Conservation (phyloP, 2,888 invertebrate genomes). For the Elysia crispata region DNA sequence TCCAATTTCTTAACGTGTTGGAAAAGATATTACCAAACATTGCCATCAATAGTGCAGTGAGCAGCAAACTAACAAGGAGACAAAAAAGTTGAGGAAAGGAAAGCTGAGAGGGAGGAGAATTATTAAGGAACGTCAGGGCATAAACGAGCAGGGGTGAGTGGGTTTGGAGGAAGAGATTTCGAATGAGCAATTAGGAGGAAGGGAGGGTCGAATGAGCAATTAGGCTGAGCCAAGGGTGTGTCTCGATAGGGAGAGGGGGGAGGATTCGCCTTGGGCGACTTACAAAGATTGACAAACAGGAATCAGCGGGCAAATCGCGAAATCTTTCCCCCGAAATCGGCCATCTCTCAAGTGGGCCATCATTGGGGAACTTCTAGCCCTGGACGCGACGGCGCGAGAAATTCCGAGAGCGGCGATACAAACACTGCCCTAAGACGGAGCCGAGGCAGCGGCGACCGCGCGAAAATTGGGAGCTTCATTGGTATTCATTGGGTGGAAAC, state of each 20-base stretch:
- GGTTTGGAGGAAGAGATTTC: too few species aligned
- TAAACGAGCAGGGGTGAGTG: too few species aligned
- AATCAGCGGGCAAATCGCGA: conserved; percentile 38
- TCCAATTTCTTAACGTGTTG: too few species aligned
- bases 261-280: not conserved
- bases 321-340: not conserved
- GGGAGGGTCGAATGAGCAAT: too few species aligned
- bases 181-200: too few species aligned
- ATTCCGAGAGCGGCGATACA: conserved; percentile 48
- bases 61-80: conserved; percentile 22
- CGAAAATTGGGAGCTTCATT: conserved; percentile 44
- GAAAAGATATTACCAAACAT: too few species aligned
- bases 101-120: not conserved
- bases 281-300: conserved; percentile 45
- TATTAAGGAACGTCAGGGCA: too few species aligned
- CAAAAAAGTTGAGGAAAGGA: conserved; percentile 15
- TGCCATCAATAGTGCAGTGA: too few species aligned
- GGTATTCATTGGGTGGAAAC: conserved; percentile 48
- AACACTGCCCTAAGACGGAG: conserved; percentile 43
- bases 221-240: not conserved
- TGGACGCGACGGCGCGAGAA: conserved; percentile 49
- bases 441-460: conserved; percentile 36
- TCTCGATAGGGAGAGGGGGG: not conserved
- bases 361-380: conserved; percentile 37
- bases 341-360: conserved; percentile 45